Evolutionary conservation across 2,113 vertebrate genomes (phyloP).

Genomic region (Aspiorhynchus laticeps): DNA sequence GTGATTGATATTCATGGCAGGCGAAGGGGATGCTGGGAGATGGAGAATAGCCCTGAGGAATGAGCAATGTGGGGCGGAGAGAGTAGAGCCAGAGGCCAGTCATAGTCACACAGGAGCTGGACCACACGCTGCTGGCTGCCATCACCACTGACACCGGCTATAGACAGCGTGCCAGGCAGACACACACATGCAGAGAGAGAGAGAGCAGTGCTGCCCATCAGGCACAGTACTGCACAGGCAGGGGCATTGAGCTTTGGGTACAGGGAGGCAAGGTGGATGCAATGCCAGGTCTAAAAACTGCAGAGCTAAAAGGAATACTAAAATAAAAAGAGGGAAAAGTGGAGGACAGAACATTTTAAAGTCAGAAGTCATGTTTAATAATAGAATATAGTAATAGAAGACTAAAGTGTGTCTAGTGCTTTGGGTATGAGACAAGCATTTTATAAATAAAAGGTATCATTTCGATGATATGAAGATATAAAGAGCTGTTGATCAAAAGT

Average conservation of each 20-base stretch:
- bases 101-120: slow-evolving; percentile 49
- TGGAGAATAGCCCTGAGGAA: slow-evolving; percentile 65
- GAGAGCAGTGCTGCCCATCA: neutral
- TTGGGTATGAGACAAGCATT: too few relatives aligned
- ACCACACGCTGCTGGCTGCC: slow-evolving; percentile 44
- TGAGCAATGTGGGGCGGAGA: slow-evolving; percentile 56
- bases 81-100: slow-evolving; percentile 56
- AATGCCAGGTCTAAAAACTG: slow-evolving; percentile 26
- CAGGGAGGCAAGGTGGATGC: slow-evolving; percentile 13
- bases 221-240: slow-evolving; percentile 5
- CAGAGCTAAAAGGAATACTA: slow-evolving; percentile 1
- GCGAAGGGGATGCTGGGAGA: slow-evolving; percentile 59
- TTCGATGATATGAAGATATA: neutral
- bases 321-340: neutral
- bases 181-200: slow-evolving; percentile 13
- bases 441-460: too few relatives aligned
- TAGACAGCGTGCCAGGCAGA: slow-evolving; percentile 6
- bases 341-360: neutral
- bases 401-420: neutral
- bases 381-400: neutral
- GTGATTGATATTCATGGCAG: slow-evolving; percentile 61
- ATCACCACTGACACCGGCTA: slow-evolving; percentile 23
- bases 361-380: neutral
- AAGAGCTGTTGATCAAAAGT: neutral
- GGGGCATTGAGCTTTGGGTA: neutral